Evolutionary conservation across 2,888 invertebrate species (phyloP).

Genomic region (Hybos culiciformis): DNA sequence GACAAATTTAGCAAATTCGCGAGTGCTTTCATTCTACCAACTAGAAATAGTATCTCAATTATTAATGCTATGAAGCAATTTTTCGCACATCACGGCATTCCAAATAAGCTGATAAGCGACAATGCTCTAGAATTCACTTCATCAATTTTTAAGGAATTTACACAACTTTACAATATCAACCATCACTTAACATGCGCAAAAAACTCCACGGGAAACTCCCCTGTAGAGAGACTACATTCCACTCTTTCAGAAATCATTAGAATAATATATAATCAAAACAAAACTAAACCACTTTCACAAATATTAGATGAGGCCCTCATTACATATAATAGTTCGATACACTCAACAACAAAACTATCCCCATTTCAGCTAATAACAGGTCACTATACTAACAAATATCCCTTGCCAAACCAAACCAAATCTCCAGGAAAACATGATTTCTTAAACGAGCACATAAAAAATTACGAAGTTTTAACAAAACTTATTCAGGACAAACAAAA

Average conservation of each 20-base stretch:
- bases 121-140: constrained; percentile 11
- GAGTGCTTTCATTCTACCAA: no score
- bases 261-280: constrained; percentile 9
- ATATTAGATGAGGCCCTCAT: constrained; percentile 10
- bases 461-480: constrained; percentile 2
- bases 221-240: constrained; percentile 12
- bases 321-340: constrained; percentile 7
- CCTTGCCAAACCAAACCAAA: neutral
- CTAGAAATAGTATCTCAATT: no score
- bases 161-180: constrained; percentile 6
- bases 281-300: constrained; percentile 7
- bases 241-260: constrained; percentile 10
- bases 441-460: constrained; percentile 2
- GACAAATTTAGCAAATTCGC: no score
- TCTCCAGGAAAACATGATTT: constrained; percentile 8
- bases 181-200: constrained; percentile 9
- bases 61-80: no score
- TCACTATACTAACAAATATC: constrained; percentile 6
- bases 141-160: constrained; percentile 5
- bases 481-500: constrained; percentile 1
- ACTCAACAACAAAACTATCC: constrained; percentile 10
- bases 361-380: constrained; percentile 10
- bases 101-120: constrained; percentile 6
- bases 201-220: constrained; percentile 11
- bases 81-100: constrained; percentile 9